Evolutionary conservation across 2,888 invertebrate species (phyloP).

Genomic region (Ophion slaviceki): DNA sequence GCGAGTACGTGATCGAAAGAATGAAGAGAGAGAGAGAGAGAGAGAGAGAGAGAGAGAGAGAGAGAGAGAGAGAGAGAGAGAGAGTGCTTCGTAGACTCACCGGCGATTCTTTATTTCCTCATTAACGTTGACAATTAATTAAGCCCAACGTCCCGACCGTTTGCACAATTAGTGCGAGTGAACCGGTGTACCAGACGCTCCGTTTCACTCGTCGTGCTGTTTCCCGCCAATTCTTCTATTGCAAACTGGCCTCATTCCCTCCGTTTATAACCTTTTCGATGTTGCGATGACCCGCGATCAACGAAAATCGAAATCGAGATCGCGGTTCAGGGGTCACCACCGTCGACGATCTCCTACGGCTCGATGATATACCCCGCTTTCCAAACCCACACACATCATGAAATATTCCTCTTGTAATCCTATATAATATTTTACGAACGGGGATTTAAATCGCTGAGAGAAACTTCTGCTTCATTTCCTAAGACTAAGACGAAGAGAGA

Average conservation of each 20-base stretch:
- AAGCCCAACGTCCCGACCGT: conserved; percentile 56
- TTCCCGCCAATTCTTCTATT: conserved; percentile 34
- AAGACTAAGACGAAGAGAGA: too few species aligned
- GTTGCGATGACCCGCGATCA: conserved; percentile 54
- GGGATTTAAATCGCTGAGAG: not conserved
- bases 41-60: conserved; percentile 19
- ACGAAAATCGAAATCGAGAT: conserved; percentile 48
- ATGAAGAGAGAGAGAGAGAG: conserved; percentile 17
- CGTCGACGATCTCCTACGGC: not conserved
- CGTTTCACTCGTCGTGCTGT: conserved; percentile 44
- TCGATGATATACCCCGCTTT: not conserved
- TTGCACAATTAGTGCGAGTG: conserved; percentile 62
- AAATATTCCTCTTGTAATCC: too few species aligned
- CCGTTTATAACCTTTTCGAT: conserved; percentile 20
- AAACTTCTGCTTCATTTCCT: not conserved
- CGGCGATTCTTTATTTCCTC: conserved; percentile 66
- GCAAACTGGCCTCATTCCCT: conserved; percentile 11
- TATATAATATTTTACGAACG: too few species aligned
- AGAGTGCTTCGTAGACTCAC: conserved; percentile 45
- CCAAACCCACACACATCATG: not conserved
- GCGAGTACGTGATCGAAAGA: conserved; percentile 28
- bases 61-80: conserved; percentile 20
- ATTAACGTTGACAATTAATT: conserved; percentile 70
- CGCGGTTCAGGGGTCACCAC: conserved; percentile 31
- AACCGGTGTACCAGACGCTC: conserved; percentile 38